Conservation (phyloP, 2,888 invertebrate species). For the Caradrina clavipalpis region DNA sequence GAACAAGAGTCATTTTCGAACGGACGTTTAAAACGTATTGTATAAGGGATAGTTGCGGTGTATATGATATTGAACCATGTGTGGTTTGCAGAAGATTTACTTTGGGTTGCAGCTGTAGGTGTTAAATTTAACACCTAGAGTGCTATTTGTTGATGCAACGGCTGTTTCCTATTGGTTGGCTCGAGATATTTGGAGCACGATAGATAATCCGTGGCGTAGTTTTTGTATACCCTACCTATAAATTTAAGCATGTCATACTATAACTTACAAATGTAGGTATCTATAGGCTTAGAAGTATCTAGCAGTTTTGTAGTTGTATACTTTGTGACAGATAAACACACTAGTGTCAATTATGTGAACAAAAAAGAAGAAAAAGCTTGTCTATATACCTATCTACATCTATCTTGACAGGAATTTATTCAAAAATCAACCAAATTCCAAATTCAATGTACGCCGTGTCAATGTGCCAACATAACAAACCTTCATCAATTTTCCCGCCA, state of each 20-base stretch:
- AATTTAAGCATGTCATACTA: too few relatives aligned
- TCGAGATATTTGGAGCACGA: conserved; percentile 46
- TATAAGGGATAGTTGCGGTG: conserved; percentile 58
- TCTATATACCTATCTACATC: too few relatives aligned
- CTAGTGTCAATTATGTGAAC: too few relatives aligned
- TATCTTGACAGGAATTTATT: too few relatives aligned
- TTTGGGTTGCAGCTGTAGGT: conserved; percentile 70
- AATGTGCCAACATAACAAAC: conserved; percentile 50
- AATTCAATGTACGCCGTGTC: background rate
- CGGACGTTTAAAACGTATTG: conserved; percentile 61
- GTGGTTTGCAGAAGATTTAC: conserved; percentile 29
- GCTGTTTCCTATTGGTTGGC: conserved; percentile 80
- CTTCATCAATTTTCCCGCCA: conserved; percentile 78
- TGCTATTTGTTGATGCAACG: conserved; percentile 75
- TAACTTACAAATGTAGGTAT: too few relatives aligned
- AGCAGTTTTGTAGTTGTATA: too few relatives aligned
- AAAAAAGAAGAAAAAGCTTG: too few relatives aligned
- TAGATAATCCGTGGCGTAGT: conserved; percentile 48
- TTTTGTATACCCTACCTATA: conserved; percentile 18
- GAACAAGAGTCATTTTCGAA: conserved; percentile 65
- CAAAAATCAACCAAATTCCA: background rate
- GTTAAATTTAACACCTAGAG: conserved; percentile 88
- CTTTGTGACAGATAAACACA: too few relatives aligned
- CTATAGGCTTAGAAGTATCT: too few relatives aligned
- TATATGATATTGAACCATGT: conserved; percentile 44